Conservation (phyloP, 2,797 vertebrate genomes). For the Anguilla marmorata region DNA sequence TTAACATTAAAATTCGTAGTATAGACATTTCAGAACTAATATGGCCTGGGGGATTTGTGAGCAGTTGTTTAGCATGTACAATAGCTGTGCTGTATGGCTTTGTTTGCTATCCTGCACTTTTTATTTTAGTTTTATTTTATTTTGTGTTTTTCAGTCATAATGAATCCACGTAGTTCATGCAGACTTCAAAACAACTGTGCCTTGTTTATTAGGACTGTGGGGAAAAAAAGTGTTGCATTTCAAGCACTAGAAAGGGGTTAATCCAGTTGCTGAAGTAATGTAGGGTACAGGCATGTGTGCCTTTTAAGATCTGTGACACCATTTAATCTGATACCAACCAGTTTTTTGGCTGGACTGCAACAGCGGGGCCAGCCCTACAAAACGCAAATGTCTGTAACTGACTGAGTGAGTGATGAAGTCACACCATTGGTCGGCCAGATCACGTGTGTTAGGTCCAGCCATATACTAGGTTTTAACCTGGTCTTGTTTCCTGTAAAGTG, state of each 20-base stretch:
- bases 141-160: not conserved
- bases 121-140: not conserved
- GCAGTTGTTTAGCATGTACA: not conserved
- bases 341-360: no score
- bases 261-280: not conserved
- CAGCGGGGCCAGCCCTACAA: no score
- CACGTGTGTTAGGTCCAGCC: no score
- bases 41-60: not conserved
- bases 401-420: no score
- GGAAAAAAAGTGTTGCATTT: not conserved
- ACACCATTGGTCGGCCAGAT: no score
- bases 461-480: no score
- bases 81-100: not conserved
- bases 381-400: no score
- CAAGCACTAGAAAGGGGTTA: not conserved
- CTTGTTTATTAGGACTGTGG: not conserved
- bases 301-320: conserved; percentile 10
- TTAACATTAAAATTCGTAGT: not conserved
- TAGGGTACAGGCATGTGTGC: not conserved
- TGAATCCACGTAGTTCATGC: not conserved
- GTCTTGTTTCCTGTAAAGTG: not conserved
- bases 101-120: not conserved
- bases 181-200: not conserved
- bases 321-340: not conserved
- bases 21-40: not conserved